Percentiles rank a stretch among this genome's conserved stretches.
Evolutionary conservation across 2,888 invertebrate genomes (phyloP).

Genomic region (Drosophila falleni): DNA sequence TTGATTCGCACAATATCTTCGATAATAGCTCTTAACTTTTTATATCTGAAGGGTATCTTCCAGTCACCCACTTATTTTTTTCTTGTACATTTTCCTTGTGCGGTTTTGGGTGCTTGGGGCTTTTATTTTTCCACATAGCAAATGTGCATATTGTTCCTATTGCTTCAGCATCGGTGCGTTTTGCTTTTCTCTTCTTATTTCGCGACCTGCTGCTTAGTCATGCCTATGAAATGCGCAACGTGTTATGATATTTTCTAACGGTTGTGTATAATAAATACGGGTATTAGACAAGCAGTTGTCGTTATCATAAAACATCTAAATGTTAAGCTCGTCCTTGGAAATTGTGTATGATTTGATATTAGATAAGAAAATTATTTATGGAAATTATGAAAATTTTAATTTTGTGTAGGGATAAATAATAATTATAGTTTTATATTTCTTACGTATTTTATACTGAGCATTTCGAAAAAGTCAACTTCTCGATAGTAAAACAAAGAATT

Average conservation of each 20-base stretch:
- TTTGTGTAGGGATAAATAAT: no score
- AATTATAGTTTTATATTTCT: no score
- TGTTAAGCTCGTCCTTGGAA: conserved; percentile 22
- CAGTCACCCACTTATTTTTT: not conserved
- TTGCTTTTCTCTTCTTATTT: conserved; percentile 17
- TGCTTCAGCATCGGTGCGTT: conserved; percentile 64
- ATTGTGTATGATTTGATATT: conserved; percentile 2
- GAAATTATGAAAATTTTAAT: not conserved
- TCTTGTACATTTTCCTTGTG: conserved; percentile 20
- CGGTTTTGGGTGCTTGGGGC: conserved; percentile 11
- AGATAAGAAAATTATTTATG: conserved; percentile 5
- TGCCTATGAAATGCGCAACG: conserved; percentile 58
- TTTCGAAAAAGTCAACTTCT: not conserved
- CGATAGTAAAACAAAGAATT: no score
- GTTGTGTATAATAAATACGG: conserved; percentile 68
- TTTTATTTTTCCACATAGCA: conserved; percentile 29
- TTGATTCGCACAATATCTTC: no score
- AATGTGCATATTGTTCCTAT: conserved; percentile 56
- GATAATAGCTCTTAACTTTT: no score
- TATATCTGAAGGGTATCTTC: not conserved
- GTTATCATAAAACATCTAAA: conserved; percentile 43
- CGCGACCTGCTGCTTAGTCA: conserved; percentile 65
- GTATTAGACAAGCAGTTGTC: conserved; percentile 32
- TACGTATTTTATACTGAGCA: not conserved
- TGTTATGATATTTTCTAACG: conserved; percentile 51